Percentiles rank a stretch among this genome's conserved stretches.
Conservation (phyloP, 2,797 vertebrate species). For the Falco cherrug region DNA sequence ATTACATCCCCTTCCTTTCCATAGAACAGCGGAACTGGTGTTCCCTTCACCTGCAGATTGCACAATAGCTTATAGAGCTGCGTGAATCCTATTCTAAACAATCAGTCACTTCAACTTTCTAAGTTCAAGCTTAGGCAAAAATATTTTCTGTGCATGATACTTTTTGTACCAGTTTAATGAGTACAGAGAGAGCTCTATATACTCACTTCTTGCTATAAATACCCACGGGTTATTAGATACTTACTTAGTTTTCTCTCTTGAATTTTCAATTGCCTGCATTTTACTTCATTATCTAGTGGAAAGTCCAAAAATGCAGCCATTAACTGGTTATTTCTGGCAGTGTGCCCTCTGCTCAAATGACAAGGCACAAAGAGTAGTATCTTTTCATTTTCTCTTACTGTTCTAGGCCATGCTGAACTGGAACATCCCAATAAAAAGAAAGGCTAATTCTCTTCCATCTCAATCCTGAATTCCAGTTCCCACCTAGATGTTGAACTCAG, state of each 20-base stretch:
- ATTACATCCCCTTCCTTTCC: not conserved
- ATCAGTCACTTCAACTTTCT: not conserved
- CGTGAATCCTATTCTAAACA: not conserved
- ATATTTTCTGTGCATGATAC: not conserved
- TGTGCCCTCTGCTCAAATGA: not conserved
- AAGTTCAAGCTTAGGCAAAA: not conserved
- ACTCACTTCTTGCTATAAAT: not conserved
- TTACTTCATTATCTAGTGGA: not conserved
- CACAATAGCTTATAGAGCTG: not conserved
- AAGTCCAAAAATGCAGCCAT: not conserved
- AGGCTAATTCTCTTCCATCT: not conserved
- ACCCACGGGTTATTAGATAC: not conserved
- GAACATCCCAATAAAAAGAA: not conserved
- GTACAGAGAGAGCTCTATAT: not conserved
- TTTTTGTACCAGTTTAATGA: not conserved
- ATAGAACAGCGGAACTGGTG: not conserved
- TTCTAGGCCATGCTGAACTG: not conserved
- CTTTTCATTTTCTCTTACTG: not conserved
- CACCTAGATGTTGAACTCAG: slow-evolving; percentile 59
- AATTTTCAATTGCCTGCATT: not conserved
- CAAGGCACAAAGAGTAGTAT: not conserved
- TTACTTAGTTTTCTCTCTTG: not conserved
- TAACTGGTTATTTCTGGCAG: not conserved
- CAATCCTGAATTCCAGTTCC: slow-evolving; percentile 6
- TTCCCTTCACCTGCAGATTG: not conserved